A percentile compares a stretch with the other conserved stretches of the same genome.
Evolutionary conservation across 2,113 vertebrate species (phyloP).

Genomic region (Onychorhynchus coronatus): DNA sequence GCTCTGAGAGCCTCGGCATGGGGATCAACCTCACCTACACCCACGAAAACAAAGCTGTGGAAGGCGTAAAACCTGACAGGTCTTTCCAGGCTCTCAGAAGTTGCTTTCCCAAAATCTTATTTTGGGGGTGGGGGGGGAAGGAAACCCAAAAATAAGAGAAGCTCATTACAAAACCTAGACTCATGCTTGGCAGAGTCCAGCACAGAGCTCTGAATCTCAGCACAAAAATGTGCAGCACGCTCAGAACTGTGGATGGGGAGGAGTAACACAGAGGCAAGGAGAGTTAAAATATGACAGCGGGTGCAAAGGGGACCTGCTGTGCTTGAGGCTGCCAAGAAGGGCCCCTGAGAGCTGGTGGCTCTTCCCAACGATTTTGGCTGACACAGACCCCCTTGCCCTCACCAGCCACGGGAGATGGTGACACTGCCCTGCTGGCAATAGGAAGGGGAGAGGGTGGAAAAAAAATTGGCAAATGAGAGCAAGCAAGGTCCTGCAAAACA

Average conservation of each 20-base stretch:
- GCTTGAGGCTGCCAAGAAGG: accelerated
- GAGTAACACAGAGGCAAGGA: background rate
- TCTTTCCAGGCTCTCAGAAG: background rate
- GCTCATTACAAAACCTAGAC: conserved; percentile 7
- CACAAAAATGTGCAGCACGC: conserved; percentile 8
- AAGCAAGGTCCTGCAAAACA: conserved; percentile 1
- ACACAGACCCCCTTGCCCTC: background rate
- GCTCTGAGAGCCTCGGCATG: background rate
- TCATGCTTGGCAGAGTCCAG: conserved; percentile 14
- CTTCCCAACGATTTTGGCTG: background rate
- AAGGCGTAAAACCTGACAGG: background rate
- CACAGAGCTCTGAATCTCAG: background rate
- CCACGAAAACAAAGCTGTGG: background rate
- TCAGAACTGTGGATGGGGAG: background rate
- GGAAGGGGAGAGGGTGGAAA: background rate
- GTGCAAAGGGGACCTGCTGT: background rate
- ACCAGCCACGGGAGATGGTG: background rate
- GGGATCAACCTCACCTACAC: background rate
- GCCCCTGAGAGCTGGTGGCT: background rate
- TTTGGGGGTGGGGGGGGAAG: background rate
- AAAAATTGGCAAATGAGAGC: conserved; percentile 23
- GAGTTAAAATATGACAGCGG: background rate
- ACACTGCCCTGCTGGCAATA: background rate
- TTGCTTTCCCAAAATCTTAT: background rate
- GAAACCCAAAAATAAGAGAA: background rate